phyloP scores from a whole-genome alignment of 2,113 vertebrate species.

The Amblyornis subalaris region DNA sequence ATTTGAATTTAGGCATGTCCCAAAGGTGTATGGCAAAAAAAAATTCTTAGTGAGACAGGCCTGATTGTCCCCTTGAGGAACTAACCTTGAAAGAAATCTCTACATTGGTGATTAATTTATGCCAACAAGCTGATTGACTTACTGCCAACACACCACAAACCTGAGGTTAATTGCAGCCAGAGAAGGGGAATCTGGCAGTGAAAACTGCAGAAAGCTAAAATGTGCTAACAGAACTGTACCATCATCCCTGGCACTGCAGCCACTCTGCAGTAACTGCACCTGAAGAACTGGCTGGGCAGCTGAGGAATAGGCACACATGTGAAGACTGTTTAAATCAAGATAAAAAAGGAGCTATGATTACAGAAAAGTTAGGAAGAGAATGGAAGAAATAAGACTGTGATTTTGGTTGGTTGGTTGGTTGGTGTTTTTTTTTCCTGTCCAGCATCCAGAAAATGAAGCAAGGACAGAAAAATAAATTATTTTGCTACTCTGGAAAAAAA shows the following conservation, averaged over 20 bases:
- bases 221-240: rapidly evolving
- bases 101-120: neutral
- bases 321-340: neutral
- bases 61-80: neutral
- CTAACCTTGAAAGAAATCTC: neutral
- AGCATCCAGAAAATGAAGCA: neutral
- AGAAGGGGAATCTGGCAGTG: neutral
- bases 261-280: too few relatives aligned
- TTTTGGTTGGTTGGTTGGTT: neutral
- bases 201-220: neutral
- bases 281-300: neutral
- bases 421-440: neutral
- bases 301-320: neutral
- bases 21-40: neutral
- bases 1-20: neutral
- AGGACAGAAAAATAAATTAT: neutral
- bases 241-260: neutral
- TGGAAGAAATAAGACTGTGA: neutral
- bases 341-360: neutral
- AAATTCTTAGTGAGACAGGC: neutral
- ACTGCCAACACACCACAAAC: neutral
- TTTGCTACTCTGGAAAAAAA: neutral
- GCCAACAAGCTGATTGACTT: neutral
- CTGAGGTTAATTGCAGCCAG: neutral
- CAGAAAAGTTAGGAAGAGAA: neutral